A percentile compares a stretch with the other conserved stretches of the same genome.
These are phyloP conservation scores for Iselma pallidipennis DNA, from an alignment of 2,888 invertebrate species.

Conservation along the genomic window DNA sequence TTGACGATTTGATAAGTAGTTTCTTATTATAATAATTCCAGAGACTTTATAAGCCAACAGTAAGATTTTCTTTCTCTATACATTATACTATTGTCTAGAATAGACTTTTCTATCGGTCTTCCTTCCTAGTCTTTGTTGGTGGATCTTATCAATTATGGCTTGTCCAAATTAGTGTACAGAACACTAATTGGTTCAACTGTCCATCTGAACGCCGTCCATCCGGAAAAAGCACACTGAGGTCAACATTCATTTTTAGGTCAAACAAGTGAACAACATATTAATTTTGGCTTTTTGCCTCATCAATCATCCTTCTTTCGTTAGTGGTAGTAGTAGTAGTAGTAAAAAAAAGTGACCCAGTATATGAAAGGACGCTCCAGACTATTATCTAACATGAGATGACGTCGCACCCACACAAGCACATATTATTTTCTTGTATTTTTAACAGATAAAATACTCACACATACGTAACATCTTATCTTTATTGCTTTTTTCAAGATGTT, in stretches of 20 bases:
- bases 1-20: neutral
- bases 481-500: neutral
- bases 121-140: neutral
- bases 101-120: neutral
- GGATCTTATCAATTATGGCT: neutral
- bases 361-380: neutral
- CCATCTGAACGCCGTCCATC: neutral
- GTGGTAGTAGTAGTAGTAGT: neutral
- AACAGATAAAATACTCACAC: neutral
- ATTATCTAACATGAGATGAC: neutral
- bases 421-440: neutral
- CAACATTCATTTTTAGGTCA: conserved; percentile 9
- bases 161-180: neutral
- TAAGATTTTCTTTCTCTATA: too few relatives aligned
- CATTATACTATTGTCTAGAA: too few relatives aligned
- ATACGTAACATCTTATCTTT: neutral
- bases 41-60: neutral
- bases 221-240: neutral
- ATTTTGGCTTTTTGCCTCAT: conserved; percentile 14
- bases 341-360: neutral
- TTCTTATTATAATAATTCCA: too few relatives aligned
- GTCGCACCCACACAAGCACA: neutral
- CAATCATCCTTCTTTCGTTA: conserved; percentile 13
- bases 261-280: conserved; percentile 16
- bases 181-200: neutral